Evolutionary conservation across 92 coral and sea anemone species (phyloP), one percentile per base, ranked within the genome.

Genomic region (Heteractis magnifica): DNA sequence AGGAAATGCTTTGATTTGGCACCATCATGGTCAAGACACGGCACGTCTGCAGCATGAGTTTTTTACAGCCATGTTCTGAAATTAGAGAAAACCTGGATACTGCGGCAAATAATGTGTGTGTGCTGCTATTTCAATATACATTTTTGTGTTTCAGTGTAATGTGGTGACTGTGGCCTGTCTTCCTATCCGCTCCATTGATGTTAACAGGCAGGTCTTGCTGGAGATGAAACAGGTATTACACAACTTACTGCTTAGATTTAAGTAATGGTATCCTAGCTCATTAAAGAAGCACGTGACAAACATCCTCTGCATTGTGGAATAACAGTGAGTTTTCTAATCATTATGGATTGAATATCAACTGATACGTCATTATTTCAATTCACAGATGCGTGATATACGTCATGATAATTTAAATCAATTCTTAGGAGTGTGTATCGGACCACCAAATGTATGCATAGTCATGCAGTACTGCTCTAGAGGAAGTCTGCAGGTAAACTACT

Each of bases 401-500:
- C 99, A 96, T 64, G 99, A 96, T 51, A 96, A 96, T 76, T 82
- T 96, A 14, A 93, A 92, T 80, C 94, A 93, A 44, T 96, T 96
- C 71, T 88, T 96, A 51, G 99, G 99, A 51, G 99, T 98, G 8
- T 96, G 98, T 56, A 92, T 96, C 10, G 99, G 93, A 26, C 91
- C 92, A 10, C 94, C 97, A 3, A 90, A 89, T 85, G 87, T 96
- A 72, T 94, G 95, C 65, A 89, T 96, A 34, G 88, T 96, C 78
- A 92, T 97, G 71, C 92, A 92, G 49, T 94, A 96, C 86, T 96
- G 99, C 76, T 84, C 98, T 16, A 92, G 95, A 71, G 99, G 99
- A 51, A 96, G 98, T 82, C 90, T 95, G 5, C 98, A 95, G 98
- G 98, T 95, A 77, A 83, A 49, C 12, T 76, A 1, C 60, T 51